Base-by-base conservation (phyloP, 1,140 invertebrate species). In the Psilanteris sp. region DNA sequence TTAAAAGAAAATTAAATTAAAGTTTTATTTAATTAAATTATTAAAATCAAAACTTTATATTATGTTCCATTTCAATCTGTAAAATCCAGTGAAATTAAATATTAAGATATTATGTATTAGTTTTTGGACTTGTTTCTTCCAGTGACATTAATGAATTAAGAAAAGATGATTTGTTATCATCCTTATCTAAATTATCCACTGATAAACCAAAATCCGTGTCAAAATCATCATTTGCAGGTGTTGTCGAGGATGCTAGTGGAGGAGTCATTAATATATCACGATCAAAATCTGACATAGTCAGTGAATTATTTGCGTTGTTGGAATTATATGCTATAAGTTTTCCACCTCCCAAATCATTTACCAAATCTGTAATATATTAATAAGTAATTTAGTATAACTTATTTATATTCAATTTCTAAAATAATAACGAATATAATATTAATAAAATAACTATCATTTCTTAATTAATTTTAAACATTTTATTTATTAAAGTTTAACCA, bases 321-420 rank as follows among this genome's bases (percentile, higher is more conserved):
- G 55, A 39, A 16, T 72, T 72, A 59, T 88, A 89, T 0, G 85
- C 55, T 80, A 87, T 87, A 2, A 89, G 61, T 70, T 87, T 85
- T 13, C 84, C 83, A 50, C 86, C 82, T 24, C 57, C 73, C 15
- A 50, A 73, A 27, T 67, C 70, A 31, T 79, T 75, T 1, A 16
- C 41, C 26, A 66, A 72, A 34, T 82, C 84, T 79, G 15, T 15
- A n/a, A 59, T n/a, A 44, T 43, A 36, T 3, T 8, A 16, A 54
- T 37, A 15, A 8, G 16, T 36, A n/a, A 36, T 14, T 15, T 6
- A 32, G 13, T 10, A 11, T 20, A n/a, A n/a, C n/a, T 20, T 20
- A 3, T 20, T 20, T 20, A 20, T 20, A 3, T 20, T 20, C n/a
- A n/a, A n/a, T n/a, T n/a, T n/a, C n/a, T n/a, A n/a, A n/a, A n/a